Base-by-base conservation (phyloP, 1,140 invertebrate genomes). In the Pseudachorutes palmiensis region DNA sequence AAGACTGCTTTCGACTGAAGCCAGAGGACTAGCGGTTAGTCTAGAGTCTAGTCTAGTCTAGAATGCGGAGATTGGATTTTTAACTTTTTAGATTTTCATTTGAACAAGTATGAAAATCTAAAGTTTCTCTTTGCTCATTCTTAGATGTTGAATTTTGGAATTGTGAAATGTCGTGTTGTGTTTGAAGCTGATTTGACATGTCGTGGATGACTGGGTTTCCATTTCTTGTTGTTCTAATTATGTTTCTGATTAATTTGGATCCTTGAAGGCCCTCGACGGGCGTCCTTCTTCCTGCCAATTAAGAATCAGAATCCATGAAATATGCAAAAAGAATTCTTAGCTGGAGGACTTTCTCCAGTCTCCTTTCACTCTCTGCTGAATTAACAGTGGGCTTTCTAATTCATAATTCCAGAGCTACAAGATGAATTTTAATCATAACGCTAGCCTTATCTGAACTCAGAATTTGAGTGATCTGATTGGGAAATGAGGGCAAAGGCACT, bases 271-370 rank as follows among this genome's bases (percentile, higher is more conserved):
- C 19, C 5, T 55, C 24, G 51, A 19, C 51, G 24, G 24, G 24
- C 24, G 51, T 24, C 51, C 24, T 26, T 55, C 51, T 19, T 5
- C 51, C 24, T 55, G 51, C 51, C 51, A 55, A 55, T 55, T 55
- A 55, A 55, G 24, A 55, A 16, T 24, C 24, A 22, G 12, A 5
- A 5, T 12, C 5, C 5, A 55, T 55, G 24, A 55, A 55, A 55
- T 55, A 55, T 55, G 51, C 51, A 55, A 55, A 16, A 55, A 24
- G 12, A 55, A 55, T 55, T 55, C 12, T 24, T 26, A 5, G 3
- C 51, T 55, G 3, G 14, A 55, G 51, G 12, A 55, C 51, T 55
- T 55, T 55, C 51, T 55, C 24, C 51, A 55, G 36, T 19, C 9
- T 45, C 36, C 36, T 19, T 19, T 45, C 36, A 45, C 9, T 12